phyloP scores from a whole-genome alignment of 2,797 vertebrate species.

The Amniataba percoides region DNA sequence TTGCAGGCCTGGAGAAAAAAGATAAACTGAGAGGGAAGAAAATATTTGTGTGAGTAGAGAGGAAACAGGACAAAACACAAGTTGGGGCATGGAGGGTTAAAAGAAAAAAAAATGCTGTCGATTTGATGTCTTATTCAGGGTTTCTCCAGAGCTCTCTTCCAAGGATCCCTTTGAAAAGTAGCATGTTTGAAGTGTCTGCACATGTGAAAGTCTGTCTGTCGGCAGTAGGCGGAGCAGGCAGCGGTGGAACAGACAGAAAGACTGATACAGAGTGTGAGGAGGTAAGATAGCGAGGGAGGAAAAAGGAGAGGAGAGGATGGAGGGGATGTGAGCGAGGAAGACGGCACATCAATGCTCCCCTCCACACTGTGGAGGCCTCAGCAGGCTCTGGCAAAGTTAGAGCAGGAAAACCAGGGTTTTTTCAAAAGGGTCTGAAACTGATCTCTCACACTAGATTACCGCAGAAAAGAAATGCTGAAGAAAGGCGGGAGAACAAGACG shows the following conservation, averaged over 20 bases:
- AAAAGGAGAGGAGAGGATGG: constrained; percentile 28
- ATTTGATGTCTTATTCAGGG: constrained; percentile 71
- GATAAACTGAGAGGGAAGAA: not conserved
- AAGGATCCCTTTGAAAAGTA: constrained; percentile 62
- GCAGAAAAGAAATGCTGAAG: not conserved
- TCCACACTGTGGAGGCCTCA: constrained; percentile 10
- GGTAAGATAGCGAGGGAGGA: constrained; percentile 46
- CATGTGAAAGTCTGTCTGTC: constrained; percentile 51
- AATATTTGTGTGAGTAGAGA: constrained; percentile 37
- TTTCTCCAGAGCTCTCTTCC: constrained; percentile 50
- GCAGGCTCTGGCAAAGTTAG: constrained; percentile 9
- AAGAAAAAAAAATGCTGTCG: constrained; percentile 21
- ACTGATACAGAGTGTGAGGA: constrained; percentile 47
- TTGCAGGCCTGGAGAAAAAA: not conserved
- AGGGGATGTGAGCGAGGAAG: constrained; percentile 25
- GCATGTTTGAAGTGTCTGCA: constrained; percentile 67
- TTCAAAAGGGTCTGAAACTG: constrained; percentile 4
- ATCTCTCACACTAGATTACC: constrained; percentile 3
- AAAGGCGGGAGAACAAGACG: not conserved
- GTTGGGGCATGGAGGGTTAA: constrained; percentile 20
- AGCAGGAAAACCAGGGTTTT: constrained; percentile 21
- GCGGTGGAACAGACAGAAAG: constrained; percentile 45
- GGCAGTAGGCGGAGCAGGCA: constrained; percentile 44
- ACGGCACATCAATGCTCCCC: constrained; percentile 8
- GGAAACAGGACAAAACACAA: constrained; percentile 5